Percentiles rank a stretch among this genome's conserved stretches.
These are phyloP conservation scores for Onychomys torridus DNA, from an alignment of 2,797 vertebrate genomes.

Conservation along the genomic window DNA sequence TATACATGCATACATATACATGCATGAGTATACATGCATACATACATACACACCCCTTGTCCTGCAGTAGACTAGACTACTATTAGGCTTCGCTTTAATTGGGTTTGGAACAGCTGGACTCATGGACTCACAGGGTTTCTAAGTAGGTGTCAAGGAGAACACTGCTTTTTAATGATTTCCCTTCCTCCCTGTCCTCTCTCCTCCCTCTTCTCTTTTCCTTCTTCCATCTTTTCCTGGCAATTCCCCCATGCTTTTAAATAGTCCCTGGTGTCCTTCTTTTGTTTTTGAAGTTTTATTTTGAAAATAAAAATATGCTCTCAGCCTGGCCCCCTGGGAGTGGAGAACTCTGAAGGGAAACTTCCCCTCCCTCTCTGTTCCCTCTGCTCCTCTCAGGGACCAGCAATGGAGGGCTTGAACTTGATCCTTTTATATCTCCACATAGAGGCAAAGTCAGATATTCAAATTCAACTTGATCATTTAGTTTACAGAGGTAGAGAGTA, in stretches of 20 bases:
- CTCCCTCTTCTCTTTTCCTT: background rate
- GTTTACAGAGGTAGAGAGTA: background rate
- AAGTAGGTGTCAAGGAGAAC: background rate
- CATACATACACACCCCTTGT: constrained; percentile 44
- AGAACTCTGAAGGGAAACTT: constrained; percentile 32
- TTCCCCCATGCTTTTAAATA: background rate
- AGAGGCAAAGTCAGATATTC: constrained; percentile 32
- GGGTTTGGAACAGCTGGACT: constrained; percentile 11
- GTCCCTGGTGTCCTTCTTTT: background rate
- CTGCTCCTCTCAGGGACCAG: background rate
- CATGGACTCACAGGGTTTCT: background rate
- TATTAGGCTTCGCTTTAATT: constrained; percentile 65
- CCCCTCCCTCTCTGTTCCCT: background rate
- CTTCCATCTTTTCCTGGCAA: background rate
- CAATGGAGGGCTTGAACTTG: constrained; percentile 36
- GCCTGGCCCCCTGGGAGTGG: background rate
- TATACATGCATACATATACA: background rate
- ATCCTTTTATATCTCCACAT: constrained; percentile 63
- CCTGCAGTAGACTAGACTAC: constrained; percentile 58
- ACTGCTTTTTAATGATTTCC: background rate
- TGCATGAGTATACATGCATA: no score
- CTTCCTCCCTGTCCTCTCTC: no score
- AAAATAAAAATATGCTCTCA: constrained; percentile 15
- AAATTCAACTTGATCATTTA: constrained; percentile 24
- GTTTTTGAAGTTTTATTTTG: constrained; percentile 55